Evolutionary conservation across 2,113 vertebrate genomes (phyloP), one percentile per base, ranked within the genome.

Genomic region (Aptenodytes patagonicus): DNA sequence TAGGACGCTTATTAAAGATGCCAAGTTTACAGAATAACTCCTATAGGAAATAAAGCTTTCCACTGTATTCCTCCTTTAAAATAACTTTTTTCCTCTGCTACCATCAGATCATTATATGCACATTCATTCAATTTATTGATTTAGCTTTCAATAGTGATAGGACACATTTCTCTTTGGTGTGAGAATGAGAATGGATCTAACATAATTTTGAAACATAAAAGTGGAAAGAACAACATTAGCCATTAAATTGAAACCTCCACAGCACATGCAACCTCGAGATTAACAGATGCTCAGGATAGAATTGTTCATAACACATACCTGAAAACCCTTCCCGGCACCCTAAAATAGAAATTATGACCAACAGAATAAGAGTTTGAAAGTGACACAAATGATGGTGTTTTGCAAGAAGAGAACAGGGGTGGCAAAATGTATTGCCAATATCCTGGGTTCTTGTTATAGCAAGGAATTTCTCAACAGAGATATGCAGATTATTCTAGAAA

Each of bases 371-470:
- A 25, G 7, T 66, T 70, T 77, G 28, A 83, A 92, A 76, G 40
- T 17, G 12, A 38, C 20, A 34, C 3, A 85, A 76, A 42, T 26
- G 1, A 26, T 40, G 40, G 40, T 21, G 7, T 0, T 0, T 25
- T 89, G 2, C 0, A 1, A 40, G 40, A 40, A 40, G 40, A 90
- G 36, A 70, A 55, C 4, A 8, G 2, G 7, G 4, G 3, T n/a
- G 10, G 16, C 10, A 77, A 83, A 94, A 65, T 5, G 44, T 44
- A 44, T 44, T 44, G 44, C 6, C 44, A 17, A 44, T 7, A 44
- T 44, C 44, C 44, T 44, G 44, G 44, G 44, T 44, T 44, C 44
- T 44, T 44, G 44, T 44, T 44, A 44, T 44, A 44, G 44, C 44
- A 44, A 44, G 44, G 44, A 44, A 44, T 44, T 6, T 44, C 44